Conservation (phyloP, 1,140 invertebrate species). For the Nasonia vitripennis region DNA sequence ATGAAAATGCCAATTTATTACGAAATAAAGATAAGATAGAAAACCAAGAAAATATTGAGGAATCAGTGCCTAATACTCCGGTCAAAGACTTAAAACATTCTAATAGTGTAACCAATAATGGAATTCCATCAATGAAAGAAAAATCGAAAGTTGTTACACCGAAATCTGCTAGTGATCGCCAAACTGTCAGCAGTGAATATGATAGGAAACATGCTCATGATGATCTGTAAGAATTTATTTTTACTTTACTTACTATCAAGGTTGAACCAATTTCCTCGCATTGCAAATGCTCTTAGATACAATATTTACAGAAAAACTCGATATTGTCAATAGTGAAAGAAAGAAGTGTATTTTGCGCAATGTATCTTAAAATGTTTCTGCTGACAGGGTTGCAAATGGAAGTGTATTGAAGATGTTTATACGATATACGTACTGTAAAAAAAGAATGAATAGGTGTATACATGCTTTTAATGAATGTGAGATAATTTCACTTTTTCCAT, state of each 20-base stretch:
- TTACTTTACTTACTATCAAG: conserved; percentile 48
- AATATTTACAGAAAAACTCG: background rate
- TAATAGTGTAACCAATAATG: conserved; percentile 4
- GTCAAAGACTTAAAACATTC: conserved; percentile 31
- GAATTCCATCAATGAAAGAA: background rate
- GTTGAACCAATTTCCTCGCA: conserved; percentile 3
- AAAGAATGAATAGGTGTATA: conserved; percentile 34
- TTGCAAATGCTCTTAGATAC: background rate
- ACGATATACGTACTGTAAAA: conserved; percentile 33
- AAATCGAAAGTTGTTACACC: background rate
- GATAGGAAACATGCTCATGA: conserved; percentile 59
- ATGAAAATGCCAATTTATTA: background rate
- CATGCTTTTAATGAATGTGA: conserved; percentile 16
- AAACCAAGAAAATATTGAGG: conserved; percentile 4
- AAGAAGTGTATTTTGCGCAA: background rate
- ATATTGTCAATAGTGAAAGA: background rate
- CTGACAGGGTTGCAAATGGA: conserved; percentile 8
- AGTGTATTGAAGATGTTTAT: conserved; percentile 22
- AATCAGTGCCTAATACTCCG: conserved; percentile 43
- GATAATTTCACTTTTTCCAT: conserved; percentile 11
- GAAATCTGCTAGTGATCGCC: background rate
- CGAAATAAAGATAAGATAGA: conserved; percentile 2
- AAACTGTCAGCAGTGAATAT: conserved; percentile 37
- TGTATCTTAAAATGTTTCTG: background rate
- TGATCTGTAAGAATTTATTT: conserved; percentile 62